Base-by-base conservation (phyloP, 1,140 invertebrate genomes). In the Drosophila trapezifrons region DNA sequence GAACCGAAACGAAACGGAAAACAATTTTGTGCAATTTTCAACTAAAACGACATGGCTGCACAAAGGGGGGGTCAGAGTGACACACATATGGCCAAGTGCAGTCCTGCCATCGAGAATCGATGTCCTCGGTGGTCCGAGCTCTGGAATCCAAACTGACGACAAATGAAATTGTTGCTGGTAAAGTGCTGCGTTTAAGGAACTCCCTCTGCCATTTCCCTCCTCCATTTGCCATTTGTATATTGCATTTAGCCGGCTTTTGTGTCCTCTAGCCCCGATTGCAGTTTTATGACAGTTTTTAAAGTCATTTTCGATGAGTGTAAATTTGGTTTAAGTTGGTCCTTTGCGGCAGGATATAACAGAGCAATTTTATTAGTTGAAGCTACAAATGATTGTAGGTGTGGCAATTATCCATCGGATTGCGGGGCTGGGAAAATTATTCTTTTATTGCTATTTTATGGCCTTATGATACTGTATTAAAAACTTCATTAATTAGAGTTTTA, bases 11-110 rank as follows among this genome's bases (percentile, higher is more conserved):
- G 82, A 85, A 85, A 85, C 76, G 83, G 82, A 85, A 87, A 85
- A 85, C 82, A 85, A 85, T 85, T 87, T 87, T 85, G 60, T 85
- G 83, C 82, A 85, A 85, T 85, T 85, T 85, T 62, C 51, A 54
- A 79, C 81, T 85, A 78, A 87, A 85, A 85, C 78, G 82, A 77
- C 67, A 86, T 52, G 64, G 20, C 25, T 51, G 45, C 42, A 20
- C 25, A 27, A 38, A 42, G 9, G 1, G 25, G 20, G 47, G 40
- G 58, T 64, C 73, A 74, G 38, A 80, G 42, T 81, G 78, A 78
- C 82, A 86, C 78, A 85, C 69, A 85, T 78, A 70, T 80, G 52
- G 62, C 46, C 56, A 56, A 51, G 45, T 74, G 22, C 51, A 51
- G 37, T 69, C 17, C 46, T 66, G 22, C 17, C 40, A 75, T 47